Evolutionary conservation across 2,888 invertebrate genomes (phyloP).

Genomic region (Chrysotoxum bicinctum): DNA sequence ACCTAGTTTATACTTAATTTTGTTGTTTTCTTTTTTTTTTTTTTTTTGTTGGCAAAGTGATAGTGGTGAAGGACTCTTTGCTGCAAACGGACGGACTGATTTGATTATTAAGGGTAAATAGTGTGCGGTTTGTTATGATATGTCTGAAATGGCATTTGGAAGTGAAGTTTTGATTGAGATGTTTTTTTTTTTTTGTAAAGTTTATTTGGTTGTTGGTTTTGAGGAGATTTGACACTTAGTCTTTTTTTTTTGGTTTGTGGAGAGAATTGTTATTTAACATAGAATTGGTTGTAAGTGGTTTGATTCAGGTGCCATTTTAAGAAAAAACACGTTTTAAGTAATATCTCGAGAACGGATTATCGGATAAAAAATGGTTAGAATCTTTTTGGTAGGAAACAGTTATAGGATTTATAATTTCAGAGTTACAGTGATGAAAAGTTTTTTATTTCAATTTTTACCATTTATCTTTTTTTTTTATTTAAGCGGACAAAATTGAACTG

Average conservation of each 20-base stretch:
- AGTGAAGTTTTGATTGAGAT: constrained; percentile 42
- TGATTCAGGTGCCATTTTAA: too few relatives aligned
- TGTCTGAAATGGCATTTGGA: constrained; percentile 27
- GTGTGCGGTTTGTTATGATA: constrained; percentile 53
- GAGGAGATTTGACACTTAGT: neutral
- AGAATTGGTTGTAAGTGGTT: too few relatives aligned
- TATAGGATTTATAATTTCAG: too few relatives aligned
- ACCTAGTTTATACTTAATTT: constrained; percentile 4
- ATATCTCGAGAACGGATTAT: too few relatives aligned
- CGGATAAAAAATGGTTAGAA: too few relatives aligned
- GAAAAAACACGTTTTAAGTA: too few relatives aligned
- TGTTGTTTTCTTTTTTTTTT: neutral
- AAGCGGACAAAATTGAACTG: too few relatives aligned
- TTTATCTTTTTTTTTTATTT: too few relatives aligned
- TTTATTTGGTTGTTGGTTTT: constrained; percentile 3
- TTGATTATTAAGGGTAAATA: constrained; percentile 46
- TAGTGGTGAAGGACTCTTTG: constrained; percentile 45
- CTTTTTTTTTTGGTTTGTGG: neutral
- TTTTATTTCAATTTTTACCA: too few relatives aligned
- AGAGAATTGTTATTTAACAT: too few relatives aligned
- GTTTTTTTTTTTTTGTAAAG: neutral
- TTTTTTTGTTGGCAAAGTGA: constrained; percentile 37
- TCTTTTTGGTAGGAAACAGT: too few relatives aligned
- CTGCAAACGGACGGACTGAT: constrained; percentile 38
- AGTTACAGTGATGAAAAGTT: too few relatives aligned